Conservation (phyloP, 2,888 invertebrate genomes). For the Phania funesta region DNA sequence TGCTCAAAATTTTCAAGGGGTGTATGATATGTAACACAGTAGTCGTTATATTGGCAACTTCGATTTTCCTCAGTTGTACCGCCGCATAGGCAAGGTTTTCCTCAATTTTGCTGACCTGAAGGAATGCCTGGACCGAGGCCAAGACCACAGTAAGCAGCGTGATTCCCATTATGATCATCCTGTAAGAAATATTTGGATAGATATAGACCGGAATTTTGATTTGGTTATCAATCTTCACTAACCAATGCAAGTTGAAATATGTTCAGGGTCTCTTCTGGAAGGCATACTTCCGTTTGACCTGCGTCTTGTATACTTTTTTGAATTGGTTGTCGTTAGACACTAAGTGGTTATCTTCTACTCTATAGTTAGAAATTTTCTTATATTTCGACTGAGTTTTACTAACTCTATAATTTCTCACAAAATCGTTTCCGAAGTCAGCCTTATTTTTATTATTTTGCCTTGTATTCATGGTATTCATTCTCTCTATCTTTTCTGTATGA, state of each 20-base stretch:
- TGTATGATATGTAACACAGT: not conserved
- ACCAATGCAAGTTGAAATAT: too few relatives aligned
- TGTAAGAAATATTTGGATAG: not conserved
- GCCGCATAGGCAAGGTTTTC: not conserved
- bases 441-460: not conserved
- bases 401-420: constrained; percentile 19
- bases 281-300: too few relatives aligned
- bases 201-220: too few relatives aligned
- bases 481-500: not conserved
- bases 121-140: not conserved
- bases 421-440: not conserved
- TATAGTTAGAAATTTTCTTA: constrained; percentile 5
- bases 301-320: constrained; percentile 5
- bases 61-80: not conserved
- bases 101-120: not conserved
- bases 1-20: not conserved
- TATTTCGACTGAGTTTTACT: constrained; percentile 25
- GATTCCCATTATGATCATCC: not conserved
- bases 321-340: constrained; percentile 27
- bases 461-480: not conserved
- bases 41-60: not conserved
- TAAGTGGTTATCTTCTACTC: constrained; percentile 1
- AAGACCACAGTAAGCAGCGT: not conserved
- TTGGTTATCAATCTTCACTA: too few relatives aligned
- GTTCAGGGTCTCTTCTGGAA: too few relatives aligned